Evolutionary conservation across 2,888 invertebrate genomes (phyloP), one percentile per base, ranked within the genome.

Genomic region (Chelonus formosanus): DNA sequence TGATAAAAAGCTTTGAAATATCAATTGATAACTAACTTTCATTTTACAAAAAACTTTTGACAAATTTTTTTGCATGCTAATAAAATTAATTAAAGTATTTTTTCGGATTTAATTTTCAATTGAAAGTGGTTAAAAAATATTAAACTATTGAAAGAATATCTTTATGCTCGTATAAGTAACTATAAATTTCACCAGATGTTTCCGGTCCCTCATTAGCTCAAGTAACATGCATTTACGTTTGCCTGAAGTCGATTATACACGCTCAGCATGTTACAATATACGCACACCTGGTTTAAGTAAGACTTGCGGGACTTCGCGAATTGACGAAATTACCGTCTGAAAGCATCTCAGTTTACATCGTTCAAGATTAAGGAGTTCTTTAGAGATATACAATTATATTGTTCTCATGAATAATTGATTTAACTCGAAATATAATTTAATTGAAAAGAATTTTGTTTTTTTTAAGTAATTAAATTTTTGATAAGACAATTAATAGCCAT

Each of bases 271-370:
- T 20, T 10, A 35, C 43, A 48, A 34, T 20, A 34, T 48, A 36
- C 31, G 48, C 36, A 63, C 63, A 63, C 63, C 63, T 57, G 63
- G 63, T 50, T 40, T 5, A 4, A 20, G 20, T 20, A 32, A 50
- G 53, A 67, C 67, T 70, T 67, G 67, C 48, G 60, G 63, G 70
- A 67, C 70, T 70, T 71, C 69, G 62, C 50, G 65, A 70, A 70
- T 71, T 68, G 58, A 67, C 67, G 65, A 65, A 67, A 65, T 20
- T 20, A 20, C 60, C 45, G 56, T 7, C 45, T 55, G 20, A 20
- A 43, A 53, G 45, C 35, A 40, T 56, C 63, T 63, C 63, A 63
- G 52, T 50, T 57, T 63, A 57, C 63, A 40, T n/a, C 4, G 8
- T 34, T 56, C 20, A 48, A 48, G 20, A 56, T 56, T 57, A 63